Base-by-base conservation (phyloP, 23 tunicate genomes). In the Phallusia fumigata region DNA sequence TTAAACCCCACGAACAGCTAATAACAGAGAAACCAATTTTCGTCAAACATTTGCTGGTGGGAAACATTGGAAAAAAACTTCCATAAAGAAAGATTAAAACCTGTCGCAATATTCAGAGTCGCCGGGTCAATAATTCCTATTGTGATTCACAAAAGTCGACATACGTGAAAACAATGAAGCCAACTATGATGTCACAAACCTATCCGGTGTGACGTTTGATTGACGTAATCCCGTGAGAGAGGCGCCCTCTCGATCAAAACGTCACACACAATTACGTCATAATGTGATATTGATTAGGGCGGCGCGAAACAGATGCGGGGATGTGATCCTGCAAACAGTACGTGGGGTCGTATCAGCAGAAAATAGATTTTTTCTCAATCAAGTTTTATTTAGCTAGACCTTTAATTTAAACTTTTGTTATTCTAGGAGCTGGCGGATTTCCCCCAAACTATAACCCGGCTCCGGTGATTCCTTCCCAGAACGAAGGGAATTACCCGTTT, bases 141-240 rank as follows among this genome's bases (percentile, higher is more conserved):
- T 58, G 28, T 58, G 69, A 58, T 21, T 58, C 69, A 58, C 69
- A 8, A 58, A 58, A 21, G 26, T 24, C 69, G 69, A 58, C 69
- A 58, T 58, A 58, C 69, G 69, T 58, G 69, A 58, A 58, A 58
- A 58, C 69, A 58, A 58, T 58, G 69, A 58, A 58, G 28, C 69
- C 69, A 58, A 58, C 69, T 58, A 58, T 13, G 69, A 58, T 58
- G 69, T 58, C 69, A 58, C 69, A 58, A 58, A 58, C 11, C 69
- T 58, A 58, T 58, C 28, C 69, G 69, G 69, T 58, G 69, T 58
- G 69, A 58, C 69, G 69, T 58, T 58, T 58, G 69, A 58, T 58
- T 58, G 69, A 58, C 69, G 69, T 58, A 58, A 58, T 58, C 28
- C 69, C 69, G 28, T 24, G 28, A 58, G 69, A 58, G 28, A 24